Evolutionary conservation across 2,797 vertebrate genomes (phyloP).

Genomic region (Trachurus trachurus): DNA sequence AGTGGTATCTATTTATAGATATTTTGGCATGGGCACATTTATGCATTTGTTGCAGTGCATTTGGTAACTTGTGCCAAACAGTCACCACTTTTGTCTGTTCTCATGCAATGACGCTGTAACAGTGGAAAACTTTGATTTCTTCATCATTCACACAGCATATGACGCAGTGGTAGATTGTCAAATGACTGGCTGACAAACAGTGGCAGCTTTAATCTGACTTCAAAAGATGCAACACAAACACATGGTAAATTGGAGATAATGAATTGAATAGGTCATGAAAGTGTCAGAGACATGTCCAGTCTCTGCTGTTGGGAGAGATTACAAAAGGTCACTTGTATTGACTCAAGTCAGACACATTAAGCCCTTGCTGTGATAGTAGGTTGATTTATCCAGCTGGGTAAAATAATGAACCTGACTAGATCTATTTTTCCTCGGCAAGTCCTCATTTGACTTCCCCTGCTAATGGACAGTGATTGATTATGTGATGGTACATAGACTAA

Average conservation of each 20-base stretch:
- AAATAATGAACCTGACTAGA: conserved; percentile 32
- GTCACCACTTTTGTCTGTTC: background rate
- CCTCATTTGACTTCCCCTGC: conserved; percentile 30
- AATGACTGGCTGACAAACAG: background rate
- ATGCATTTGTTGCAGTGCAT: no score
- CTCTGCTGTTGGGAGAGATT: background rate
- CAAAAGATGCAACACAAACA: conserved; percentile 9
- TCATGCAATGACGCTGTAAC: background rate
- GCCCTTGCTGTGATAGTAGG: background rate
- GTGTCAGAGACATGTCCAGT: no score
- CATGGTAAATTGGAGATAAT: conserved; percentile 1
- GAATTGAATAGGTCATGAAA: background rate
- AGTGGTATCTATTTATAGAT: background rate
- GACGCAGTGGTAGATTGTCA: background rate
- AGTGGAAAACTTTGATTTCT: background rate
- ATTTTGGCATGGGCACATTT: background rate
- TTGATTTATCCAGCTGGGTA: background rate
- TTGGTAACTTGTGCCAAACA: background rate
- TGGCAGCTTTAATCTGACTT: background rate
- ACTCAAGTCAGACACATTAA: conserved; percentile 12
- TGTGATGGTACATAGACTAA: background rate
- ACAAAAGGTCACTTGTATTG: conserved; percentile 15
- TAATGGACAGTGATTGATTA: conserved; percentile 44
- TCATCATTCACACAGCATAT: background rate
- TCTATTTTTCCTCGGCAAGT: conserved; percentile 19